Evolutionary conservation across 1,140 invertebrate species (phyloP), one percentile per base, ranked within the genome.

Genomic region (Zaprionus taronus): DNA sequence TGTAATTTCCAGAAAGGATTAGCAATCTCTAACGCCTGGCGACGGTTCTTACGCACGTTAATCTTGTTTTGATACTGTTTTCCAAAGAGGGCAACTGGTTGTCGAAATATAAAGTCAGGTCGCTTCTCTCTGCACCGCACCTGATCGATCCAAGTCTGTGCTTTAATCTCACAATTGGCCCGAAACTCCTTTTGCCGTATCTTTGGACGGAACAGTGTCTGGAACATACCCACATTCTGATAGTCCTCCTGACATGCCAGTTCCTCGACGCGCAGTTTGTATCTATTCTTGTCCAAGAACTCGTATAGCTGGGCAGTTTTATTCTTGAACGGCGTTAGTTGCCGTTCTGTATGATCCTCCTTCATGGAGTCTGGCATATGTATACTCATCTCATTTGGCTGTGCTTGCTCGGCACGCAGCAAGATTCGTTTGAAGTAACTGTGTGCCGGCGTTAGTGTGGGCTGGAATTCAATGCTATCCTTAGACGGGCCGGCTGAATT

Each of bases 381-480:
- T 0, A 79, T 60, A 26, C 57, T 57, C 44, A 79, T 20, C 20
- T 61, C 80, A 12, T 44, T 20, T 5, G 64, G 55, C 14, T 74
- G 56, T 0, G 68, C 31, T 1, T 71, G 77, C 0, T 57, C 55
- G 12, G 56, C 77, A 11, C 81, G 71, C 3, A 91, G 60, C 6
- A 80, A 60, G 7, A 92, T 78, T 1, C 79, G 78, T 44, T 91
- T 83, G 11, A 92, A 91, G 60, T 92, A 92, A n/a, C 79, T 77
- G 58, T 85, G 76, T 6, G 80, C 87, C 5, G 91, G 91, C 0
- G 89, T 92, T 22, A 91, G 34, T 14, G 77, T 84, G 4, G 83
- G 80, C 68, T 86, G 81, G 31, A 92, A 92, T 11, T 87, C 83
- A 55, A 91, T 89, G 44, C 63, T 47, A 41, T 79, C 66, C 4